These are phyloP conservation scores for Cerceris rybyensis DNA, from an alignment of 2,888 invertebrate species.

Conservation along the genomic window DNA sequence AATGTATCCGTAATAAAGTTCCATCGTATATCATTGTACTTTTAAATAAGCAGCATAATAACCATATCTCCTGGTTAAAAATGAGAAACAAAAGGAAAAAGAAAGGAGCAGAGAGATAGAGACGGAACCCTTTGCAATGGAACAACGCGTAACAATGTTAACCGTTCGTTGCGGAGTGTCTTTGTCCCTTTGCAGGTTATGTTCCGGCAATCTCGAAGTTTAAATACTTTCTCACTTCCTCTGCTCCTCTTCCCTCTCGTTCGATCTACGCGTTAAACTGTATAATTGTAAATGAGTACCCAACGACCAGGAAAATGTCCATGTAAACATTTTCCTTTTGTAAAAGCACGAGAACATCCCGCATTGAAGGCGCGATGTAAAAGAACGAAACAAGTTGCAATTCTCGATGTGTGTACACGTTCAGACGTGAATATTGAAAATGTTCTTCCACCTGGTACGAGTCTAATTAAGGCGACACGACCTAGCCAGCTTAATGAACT, in stretches of 20 bases:
- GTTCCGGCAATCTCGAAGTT: conserved; percentile 13
- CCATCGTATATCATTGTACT: conserved; percentile 21
- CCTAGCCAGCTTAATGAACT: conserved; percentile 14
- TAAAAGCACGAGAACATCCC: background rate
- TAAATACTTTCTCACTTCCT: background rate
- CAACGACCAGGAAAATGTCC: background rate
- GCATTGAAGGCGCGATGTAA: too few relatives aligned
- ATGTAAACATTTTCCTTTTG: background rate
- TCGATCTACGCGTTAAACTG: background rate
- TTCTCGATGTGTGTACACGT: background rate
- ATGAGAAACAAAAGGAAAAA: too few relatives aligned
- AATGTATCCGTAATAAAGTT: conserved; percentile 30
- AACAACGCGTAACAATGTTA: conserved; percentile 16
- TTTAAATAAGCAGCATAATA: conserved; percentile 1
- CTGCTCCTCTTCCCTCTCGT: background rate
- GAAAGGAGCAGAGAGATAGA: background rate
- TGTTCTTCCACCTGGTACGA: conserved; percentile 6
- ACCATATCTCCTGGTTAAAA: background rate
- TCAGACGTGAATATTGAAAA: background rate
- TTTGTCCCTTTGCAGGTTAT: conserved; percentile 2
- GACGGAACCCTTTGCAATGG: background rate
- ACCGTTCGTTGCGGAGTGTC: conserved; percentile 6
- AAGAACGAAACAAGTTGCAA: background rate
- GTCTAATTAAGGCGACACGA: conserved; percentile 23
- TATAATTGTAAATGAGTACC: background rate